These are phyloP conservation scores for Betta splendens DNA, from an alignment of 2,797 vertebrate genomes.

Conservation along the genomic window DNA sequence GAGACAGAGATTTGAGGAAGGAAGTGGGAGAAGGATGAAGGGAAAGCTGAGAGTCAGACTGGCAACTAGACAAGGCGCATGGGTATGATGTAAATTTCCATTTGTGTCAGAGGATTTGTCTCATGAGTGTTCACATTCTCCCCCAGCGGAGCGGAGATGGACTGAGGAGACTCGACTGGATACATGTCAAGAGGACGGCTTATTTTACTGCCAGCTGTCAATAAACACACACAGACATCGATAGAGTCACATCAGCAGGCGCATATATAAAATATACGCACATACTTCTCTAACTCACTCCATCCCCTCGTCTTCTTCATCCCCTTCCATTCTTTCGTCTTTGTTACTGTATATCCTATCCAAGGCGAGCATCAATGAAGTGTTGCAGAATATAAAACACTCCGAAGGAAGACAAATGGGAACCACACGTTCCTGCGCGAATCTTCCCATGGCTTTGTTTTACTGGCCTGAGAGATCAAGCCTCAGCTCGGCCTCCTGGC, in stretches of 20 bases:
- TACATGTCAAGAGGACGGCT: slow-evolving; percentile 47
- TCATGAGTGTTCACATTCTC: slow-evolving; percentile 49
- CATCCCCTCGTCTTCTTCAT: slow-evolving; percentile 23
- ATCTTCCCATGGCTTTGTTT: slow-evolving; percentile 63
- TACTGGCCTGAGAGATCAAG: slow-evolving; percentile 63
- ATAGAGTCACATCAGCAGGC: slow-evolving; percentile 27
- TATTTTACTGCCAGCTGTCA: slow-evolving; percentile 52
- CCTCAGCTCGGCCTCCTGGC: slow-evolving; percentile 47
- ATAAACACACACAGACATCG: slow-evolving; percentile 40
- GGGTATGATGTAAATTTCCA: slow-evolving; percentile 54
- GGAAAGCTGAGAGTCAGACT: slow-evolving; percentile 16
- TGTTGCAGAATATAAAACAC: slow-evolving; percentile 79
- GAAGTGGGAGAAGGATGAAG: slow-evolving; percentile 5
- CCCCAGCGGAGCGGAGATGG: slow-evolving; percentile 19
- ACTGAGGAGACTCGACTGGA: slow-evolving; percentile 40
- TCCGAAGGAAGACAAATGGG: slow-evolving; percentile 67
- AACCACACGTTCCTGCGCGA: slow-evolving; percentile 67
- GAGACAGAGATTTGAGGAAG: slow-evolving; percentile 26
- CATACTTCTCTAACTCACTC: slow-evolving; percentile 35
- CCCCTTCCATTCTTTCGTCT: slow-evolving; percentile 29
- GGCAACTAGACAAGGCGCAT: slow-evolving; percentile 36
- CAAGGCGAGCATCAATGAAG: slow-evolving; percentile 66
- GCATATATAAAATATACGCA: slow-evolving; percentile 17
- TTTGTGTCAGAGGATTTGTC: slow-evolving; percentile 53
- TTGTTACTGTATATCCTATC: slow-evolving; percentile 46